phyloP scores from a whole-genome alignment of 2,797 vertebrate species.

The Halcyon smyrnensis region DNA sequence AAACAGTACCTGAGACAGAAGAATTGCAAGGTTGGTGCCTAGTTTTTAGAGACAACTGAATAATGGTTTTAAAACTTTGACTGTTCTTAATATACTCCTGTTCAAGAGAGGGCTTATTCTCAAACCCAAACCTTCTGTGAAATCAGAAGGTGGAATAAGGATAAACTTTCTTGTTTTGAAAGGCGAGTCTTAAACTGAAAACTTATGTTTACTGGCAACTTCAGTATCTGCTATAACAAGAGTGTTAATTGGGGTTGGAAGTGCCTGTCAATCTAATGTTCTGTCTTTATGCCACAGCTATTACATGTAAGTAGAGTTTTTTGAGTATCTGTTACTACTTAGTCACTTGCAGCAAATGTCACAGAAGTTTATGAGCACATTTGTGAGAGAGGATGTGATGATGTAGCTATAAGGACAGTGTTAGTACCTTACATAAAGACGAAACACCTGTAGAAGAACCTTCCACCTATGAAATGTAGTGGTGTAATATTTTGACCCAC shows the following conservation, averaged over 20 bases:
- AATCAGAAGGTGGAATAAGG: background rate
- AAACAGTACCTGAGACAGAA: constrained; percentile 81
- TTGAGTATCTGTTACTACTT: background rate
- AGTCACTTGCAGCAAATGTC: background rate
- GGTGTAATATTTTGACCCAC: background rate
- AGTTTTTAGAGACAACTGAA: background rate
- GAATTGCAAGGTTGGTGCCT: constrained; percentile 82
- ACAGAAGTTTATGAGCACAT: background rate
- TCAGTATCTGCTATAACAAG: background rate
- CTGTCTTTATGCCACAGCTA: background rate
- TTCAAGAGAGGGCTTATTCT: background rate
- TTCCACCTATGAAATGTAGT: background rate
- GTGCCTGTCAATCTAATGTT: background rate
- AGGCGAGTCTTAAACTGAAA: background rate
- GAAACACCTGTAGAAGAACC: background rate
- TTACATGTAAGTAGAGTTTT: background rate
- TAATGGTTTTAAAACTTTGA: background rate
- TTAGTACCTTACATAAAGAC: background rate
- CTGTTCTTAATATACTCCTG: background rate
- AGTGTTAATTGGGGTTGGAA: background rate
- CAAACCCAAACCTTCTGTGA: background rate
- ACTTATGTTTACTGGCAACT: background rate
- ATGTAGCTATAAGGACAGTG: background rate
- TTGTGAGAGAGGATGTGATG: background rate
- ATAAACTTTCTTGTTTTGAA: background rate